These are phyloP conservation scores for Caenorhabditis angaria DNA, from an alignment of 2,888 invertebrate genomes.

Conservation along the genomic window DNA sequence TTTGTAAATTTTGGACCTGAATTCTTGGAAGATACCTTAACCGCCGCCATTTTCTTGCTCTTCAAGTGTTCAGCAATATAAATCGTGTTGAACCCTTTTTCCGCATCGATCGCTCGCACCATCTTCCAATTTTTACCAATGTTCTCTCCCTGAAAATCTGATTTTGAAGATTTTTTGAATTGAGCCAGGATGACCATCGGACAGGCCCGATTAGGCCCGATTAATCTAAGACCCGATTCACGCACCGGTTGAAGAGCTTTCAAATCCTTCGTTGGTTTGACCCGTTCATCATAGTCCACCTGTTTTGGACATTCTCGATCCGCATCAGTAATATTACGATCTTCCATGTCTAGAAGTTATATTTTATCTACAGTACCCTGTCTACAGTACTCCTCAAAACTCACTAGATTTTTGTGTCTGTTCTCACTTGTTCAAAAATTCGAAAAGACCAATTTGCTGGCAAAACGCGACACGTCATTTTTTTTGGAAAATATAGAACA, in stretches of 20 bases:
- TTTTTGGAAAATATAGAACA: no score
- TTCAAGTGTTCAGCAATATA: conserved; percentile 43
- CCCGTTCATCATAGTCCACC: conserved; percentile 22
- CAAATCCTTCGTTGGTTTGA: conserved; percentile 20
- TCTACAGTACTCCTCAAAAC: background rate
- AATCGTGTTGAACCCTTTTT: conserved; percentile 50
- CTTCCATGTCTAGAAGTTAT: conserved; percentile 37
- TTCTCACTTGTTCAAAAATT: conserved; percentile 5
- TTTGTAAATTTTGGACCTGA: background rate
- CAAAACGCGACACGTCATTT: no score
- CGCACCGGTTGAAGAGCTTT: conserved; percentile 31
- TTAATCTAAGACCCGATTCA: no score
- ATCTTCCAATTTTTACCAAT: conserved; percentile 50
- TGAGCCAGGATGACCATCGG: no score
- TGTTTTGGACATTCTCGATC: conserved; percentile 40
- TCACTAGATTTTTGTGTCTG: conserved; percentile 6
- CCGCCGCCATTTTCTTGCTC: conserved; percentile 34
- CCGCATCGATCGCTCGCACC: conserved; percentile 39
- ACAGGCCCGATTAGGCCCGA: no score
- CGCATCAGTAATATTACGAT: conserved; percentile 51
- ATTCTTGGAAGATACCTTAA: conserved; percentile 18
- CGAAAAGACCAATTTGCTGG: background rate
- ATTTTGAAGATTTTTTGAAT: no score
- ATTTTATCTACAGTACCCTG: no score
- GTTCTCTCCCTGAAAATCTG: conserved; percentile 26